Conservation (phyloP, 2,113 vertebrate species). For the Patagioenas fasciata region DNA sequence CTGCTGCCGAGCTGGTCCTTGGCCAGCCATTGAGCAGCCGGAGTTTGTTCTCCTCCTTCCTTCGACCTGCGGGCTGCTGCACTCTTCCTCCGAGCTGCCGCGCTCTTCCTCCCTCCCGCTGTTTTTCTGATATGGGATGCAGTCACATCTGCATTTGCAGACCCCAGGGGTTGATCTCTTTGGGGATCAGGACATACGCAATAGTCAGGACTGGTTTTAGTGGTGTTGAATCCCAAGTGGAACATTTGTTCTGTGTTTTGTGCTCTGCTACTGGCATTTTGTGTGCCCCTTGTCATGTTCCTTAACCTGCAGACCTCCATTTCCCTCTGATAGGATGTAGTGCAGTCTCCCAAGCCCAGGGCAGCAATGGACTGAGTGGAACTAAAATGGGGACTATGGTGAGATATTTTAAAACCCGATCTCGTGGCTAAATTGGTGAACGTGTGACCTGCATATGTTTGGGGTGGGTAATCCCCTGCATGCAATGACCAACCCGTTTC, state of each 20-base stretch:
- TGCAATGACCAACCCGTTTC: background rate
- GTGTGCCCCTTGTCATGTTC: background rate
- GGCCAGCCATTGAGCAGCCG: background rate
- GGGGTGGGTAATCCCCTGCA: background rate
- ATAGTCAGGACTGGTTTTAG: background rate
- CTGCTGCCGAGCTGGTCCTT: background rate
- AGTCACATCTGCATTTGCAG: background rate
- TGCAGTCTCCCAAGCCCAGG: background rate
- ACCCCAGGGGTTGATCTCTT: background rate
- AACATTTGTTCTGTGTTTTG: background rate
- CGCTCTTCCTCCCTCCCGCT: rapidly evolving
- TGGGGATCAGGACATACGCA: background rate
- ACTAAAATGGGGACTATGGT: background rate
- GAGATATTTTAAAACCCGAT: background rate
- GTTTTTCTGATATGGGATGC: background rate
- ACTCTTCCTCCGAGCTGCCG: background rate
- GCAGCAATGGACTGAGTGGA: background rate
- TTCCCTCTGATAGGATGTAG: background rate
- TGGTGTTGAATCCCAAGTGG: background rate
- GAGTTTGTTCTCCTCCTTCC: background rate
- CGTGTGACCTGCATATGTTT: background rate
- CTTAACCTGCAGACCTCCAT: background rate
- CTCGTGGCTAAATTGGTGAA: background rate
- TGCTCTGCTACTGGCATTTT: background rate
- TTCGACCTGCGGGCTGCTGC: rapidly evolving